phyloP scores from a whole-genome alignment of 2,797 vertebrate genomes.

The Hoplostethus mediterraneus region DNA sequence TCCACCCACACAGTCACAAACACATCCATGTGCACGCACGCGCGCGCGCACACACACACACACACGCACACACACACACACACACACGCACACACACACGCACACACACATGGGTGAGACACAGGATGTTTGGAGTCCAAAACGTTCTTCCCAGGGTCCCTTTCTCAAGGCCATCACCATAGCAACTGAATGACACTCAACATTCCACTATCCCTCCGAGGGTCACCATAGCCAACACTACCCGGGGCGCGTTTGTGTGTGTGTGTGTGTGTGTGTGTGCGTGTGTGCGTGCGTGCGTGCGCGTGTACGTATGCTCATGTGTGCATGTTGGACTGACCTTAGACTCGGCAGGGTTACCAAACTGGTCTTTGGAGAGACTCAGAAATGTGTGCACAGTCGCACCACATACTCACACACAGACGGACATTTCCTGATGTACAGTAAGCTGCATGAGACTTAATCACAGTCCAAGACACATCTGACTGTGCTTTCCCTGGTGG shows the following conservation, averaged over 20 bases:
- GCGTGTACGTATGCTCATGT: background rate
- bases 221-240: constrained; percentile 62
- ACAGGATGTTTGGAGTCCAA: constrained; percentile 79
- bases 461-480: constrained; percentile 49
- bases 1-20: constrained; percentile 57
- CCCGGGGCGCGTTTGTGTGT: constrained; percentile 51
- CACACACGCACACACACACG: constrained; percentile 19
- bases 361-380: constrained; percentile 43
- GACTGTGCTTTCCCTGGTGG: constrained; percentile 54
- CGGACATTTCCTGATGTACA: background rate
- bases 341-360: constrained; percentile 50
- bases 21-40: constrained; percentile 14
- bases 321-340: constrained; percentile 32
- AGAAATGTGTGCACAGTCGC: constrained; percentile 36
- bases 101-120: constrained; percentile 36
- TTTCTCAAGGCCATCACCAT: constrained; percentile 76
- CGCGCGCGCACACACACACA: constrained; percentile 41
- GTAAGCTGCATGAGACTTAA: constrained; percentile 32
- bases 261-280: constrained; percentile 33
- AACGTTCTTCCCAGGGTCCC: constrained; percentile 81
- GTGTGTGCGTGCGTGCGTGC: constrained; percentile 19
- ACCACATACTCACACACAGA: constrained; percentile 60
- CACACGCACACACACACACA: constrained; percentile 9
- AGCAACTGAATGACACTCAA: constrained; percentile 75
- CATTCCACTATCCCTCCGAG: constrained; percentile 77